These are phyloP conservation scores for Numenius phaeopus DNA, from an alignment of 2,797 vertebrate species.

Conservation along the genomic window DNA sequence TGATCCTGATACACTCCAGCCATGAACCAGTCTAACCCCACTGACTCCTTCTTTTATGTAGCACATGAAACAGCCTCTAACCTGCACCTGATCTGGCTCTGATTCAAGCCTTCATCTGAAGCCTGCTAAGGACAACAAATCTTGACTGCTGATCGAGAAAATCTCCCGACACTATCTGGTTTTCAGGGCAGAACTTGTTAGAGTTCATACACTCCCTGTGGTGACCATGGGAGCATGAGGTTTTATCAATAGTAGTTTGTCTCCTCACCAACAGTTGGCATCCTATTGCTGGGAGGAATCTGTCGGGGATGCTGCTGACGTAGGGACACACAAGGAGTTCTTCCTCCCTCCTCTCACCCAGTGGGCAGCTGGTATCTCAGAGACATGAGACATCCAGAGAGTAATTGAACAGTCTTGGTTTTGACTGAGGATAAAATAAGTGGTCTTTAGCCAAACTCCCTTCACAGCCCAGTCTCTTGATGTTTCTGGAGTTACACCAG, in stretches of 20 bases:
- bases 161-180: not conserved
- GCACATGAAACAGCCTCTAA: not conserved
- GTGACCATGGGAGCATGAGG: not conserved
- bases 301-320: fast-evolving
- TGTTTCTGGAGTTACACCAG: not conserved
- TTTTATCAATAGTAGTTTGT: not conserved
- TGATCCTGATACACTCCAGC: not conserved
- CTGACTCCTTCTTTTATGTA: not conserved
- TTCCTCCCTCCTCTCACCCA: not conserved
- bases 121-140: not conserved
- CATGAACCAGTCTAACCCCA: not conserved
- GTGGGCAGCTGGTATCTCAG: not conserved
- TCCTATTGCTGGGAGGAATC: not conserved
- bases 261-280: not conserved
- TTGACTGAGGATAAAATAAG: not conserved
- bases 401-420: not conserved
- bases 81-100: not conserved
- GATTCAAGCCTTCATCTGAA: not conserved
- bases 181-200: not conserved
- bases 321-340: not conserved
- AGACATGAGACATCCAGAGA: not conserved
- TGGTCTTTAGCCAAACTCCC: not conserved
- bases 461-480: not conserved
- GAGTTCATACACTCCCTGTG: not conserved
- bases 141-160: not conserved